These are phyloP conservation scores for human DNA, from an alignment of 2,113 vertebrate species.

Conservation along the genomic window DNA sequence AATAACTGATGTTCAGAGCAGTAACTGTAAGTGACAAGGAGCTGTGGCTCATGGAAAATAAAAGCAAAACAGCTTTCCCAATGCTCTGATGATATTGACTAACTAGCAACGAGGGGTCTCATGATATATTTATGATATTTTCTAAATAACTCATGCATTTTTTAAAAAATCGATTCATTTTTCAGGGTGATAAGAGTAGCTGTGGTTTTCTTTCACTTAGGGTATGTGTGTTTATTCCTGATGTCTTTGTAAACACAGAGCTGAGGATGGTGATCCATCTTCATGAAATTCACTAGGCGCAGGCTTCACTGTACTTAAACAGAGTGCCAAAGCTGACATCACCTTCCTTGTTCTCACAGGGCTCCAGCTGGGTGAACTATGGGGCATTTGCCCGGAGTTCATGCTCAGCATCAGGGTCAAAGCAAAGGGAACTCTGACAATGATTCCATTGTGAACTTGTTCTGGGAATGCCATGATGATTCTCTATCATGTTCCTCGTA, in stretches of 20 bases:
- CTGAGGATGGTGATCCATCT: neutral
- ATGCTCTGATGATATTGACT: neutral
- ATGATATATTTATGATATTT: neutral
- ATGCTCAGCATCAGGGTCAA: neutral
- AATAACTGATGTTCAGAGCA: neutral
- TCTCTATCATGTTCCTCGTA: neutral
- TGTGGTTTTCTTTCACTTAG: slow-evolving; percentile 20
- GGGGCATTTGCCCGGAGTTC: neutral
- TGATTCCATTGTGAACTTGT: neutral
- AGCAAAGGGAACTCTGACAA: slow-evolving; percentile 12
- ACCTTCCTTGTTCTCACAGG: neutral
- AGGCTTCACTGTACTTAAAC: neutral
- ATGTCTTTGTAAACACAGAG: slow-evolving; percentile 35
- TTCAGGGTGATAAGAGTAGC: neutral
- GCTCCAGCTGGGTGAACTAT: slow-evolving; percentile 35
- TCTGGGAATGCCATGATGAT: neutral
- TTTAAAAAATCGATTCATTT: neutral
- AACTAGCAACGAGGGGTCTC: neutral
- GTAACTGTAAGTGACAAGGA: neutral
- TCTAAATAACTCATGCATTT: neutral
- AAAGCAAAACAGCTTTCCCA: neutral
- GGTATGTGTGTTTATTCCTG: neutral
- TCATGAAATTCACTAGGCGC: neutral
- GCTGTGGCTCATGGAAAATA: neutral
- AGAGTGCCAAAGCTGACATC: slow-evolving; percentile 32